Conservation (phyloP, 2,797 vertebrate species). For the Champsocephalus gunnari region DNA sequence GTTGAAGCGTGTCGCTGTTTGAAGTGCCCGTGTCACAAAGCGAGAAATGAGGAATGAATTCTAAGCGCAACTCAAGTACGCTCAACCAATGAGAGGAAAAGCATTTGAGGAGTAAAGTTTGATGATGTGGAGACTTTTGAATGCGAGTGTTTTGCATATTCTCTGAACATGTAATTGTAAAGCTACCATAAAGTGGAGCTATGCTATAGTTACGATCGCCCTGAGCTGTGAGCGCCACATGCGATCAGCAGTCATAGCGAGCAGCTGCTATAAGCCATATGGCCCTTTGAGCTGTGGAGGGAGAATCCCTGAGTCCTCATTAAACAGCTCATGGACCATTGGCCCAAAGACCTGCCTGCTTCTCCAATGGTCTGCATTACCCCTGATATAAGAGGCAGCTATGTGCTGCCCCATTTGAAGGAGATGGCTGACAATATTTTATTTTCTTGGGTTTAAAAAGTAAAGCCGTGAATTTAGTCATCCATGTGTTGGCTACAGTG, state of each 20-base stretch:
- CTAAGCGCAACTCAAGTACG: conserved; percentile 10
- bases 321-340: conserved; percentile 79
- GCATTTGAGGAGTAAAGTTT: conserved; percentile 36
- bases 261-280: conserved; percentile 82
- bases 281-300: conserved; percentile 72
- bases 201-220: conserved; percentile 61
- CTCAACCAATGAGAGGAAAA: conserved; percentile 15
- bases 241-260: conserved; percentile 65
- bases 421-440: conserved; percentile 38
- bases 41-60: conserved; percentile 2
- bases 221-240: conserved; percentile 67
- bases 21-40: conserved; percentile 24
- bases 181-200: conserved; percentile 63
- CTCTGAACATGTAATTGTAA: conserved; percentile 60
- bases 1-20: conserved; percentile 25
- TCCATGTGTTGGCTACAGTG: not conserved
- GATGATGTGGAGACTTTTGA: conserved; percentile 44
- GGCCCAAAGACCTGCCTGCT: conserved; percentile 71
- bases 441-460: conserved; percentile 27
- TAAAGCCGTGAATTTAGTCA: conserved; percentile 17
- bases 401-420: conserved; percentile 10
- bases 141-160: conserved; percentile 56
- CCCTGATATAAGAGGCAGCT: conserved; percentile 58
- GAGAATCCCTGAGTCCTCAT: conserved; percentile 75
- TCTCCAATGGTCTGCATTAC: conserved; percentile 67